These are phyloP conservation scores for Zaprionus gabonicus DNA, from an alignment of 1,140 invertebrate species.

Conservation along the genomic window DNA sequence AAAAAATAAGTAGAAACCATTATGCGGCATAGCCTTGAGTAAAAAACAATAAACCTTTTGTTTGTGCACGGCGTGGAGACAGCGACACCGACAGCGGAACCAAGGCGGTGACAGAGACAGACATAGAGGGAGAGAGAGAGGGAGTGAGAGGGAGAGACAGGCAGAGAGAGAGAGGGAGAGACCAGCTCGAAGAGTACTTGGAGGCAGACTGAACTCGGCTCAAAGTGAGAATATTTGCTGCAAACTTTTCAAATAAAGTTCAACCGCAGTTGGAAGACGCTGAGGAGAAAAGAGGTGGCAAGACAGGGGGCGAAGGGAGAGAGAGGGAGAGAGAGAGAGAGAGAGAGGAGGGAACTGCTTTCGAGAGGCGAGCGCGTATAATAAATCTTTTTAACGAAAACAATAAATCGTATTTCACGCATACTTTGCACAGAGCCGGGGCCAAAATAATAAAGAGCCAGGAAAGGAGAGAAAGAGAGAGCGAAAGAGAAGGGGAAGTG, in stretches of 20 bases:
- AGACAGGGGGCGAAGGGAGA: background rate
- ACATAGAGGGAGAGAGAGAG: background rate
- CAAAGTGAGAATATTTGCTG: constrained; percentile 50
- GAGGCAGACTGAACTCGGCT: constrained; percentile 5
- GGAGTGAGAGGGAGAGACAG: background rate
- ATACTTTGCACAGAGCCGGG: constrained; percentile 62
- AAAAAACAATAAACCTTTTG: constrained; percentile 24
- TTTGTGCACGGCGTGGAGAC: background rate
- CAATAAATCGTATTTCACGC: constrained; percentile 81
- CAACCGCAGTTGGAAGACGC: constrained; percentile 39
- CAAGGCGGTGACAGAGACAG: background rate
- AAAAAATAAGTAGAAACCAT: constrained; percentile 27
- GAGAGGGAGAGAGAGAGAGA: too few relatives aligned
- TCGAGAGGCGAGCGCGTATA: constrained; percentile 51
- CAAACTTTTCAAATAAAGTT: constrained; percentile 77
- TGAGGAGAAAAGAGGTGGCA: background rate
- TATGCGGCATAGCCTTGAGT: constrained; percentile 7
- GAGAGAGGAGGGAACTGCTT: constrained; percentile 9
- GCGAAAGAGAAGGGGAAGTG: constrained; percentile 5
- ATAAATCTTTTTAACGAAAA: constrained; percentile 82
- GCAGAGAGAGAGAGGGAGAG: background rate
- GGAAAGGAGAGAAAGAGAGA: constrained; percentile 13
- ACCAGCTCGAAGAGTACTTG: background rate
- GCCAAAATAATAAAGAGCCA: constrained; percentile 54
- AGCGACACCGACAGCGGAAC: background rate